These are phyloP conservation scores for Phaonia tiefii DNA, from an alignment of 2,888 invertebrate genomes.

Conservation along the genomic window DNA sequence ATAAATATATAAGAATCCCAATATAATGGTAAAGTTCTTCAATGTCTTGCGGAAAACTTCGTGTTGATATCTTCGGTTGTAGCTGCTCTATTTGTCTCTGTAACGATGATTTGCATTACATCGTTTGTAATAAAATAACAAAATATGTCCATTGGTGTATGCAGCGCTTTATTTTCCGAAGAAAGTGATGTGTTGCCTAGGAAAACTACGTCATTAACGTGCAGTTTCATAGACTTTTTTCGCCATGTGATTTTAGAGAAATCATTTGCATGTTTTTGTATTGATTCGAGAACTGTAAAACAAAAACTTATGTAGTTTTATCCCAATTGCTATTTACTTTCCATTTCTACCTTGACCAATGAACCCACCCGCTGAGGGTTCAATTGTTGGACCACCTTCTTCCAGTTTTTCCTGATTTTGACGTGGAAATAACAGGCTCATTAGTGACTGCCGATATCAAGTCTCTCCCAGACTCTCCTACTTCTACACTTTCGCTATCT, in stretches of 20 bases:
- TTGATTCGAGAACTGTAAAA: no score
- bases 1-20: not conserved
- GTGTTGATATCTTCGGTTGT: not conserved
- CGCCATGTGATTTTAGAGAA: not conserved
- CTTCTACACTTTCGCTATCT: no score
- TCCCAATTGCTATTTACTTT: no score
- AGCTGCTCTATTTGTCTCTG: not conserved
- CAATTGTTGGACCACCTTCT: no score
- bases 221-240: conserved; percentile 2
- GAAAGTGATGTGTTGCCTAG: not conserved
- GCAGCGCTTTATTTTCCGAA: not conserved
- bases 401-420: no score
- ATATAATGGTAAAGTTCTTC: conserved; percentile 1
- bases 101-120: not conserved
- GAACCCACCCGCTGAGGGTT: no score
- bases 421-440: no score
- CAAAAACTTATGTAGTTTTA: no score
- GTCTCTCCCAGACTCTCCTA: no score
- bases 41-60: not conserved
- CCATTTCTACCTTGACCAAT: no score
- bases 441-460: no score
- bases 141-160: not conserved
- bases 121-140: not conserved
- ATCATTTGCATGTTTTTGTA: not conserved
- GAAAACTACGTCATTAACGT: no score